Percentiles rank a stretch among this genome's conserved stretches.
Evolutionary conservation across 1,140 invertebrate genomes (phyloP).

Genomic region (Gryllus bimaculatus): DNA sequence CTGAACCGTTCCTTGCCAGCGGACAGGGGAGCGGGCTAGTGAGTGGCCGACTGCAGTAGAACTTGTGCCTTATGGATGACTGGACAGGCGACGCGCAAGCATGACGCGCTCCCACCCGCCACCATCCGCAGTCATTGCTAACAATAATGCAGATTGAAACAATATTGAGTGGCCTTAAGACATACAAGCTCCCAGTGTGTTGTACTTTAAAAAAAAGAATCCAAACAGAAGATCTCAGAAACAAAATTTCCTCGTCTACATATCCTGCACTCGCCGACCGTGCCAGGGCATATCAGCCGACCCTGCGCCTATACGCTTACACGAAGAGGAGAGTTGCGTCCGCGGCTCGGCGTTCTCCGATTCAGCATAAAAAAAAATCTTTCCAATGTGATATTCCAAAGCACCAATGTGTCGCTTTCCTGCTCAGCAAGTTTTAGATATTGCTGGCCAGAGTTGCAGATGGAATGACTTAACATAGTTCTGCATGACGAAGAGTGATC

Average conservation of each 20-base stretch:
- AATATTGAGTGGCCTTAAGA: conserved; percentile 4
- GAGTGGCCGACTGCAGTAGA: not conserved
- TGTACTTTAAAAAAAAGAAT: not conserved
- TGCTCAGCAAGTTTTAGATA: not conserved
- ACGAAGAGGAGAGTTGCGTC: not conserved
- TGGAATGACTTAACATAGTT: not conserved
- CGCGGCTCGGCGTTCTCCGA: not conserved
- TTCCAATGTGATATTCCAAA: conserved; percentile 18
- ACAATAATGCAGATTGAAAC: not conserved
- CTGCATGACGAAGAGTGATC: conserved; percentile 17
- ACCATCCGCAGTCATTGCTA: not conserved
- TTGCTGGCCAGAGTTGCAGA: conserved; percentile 2
- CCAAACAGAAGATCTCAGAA: not conserved
- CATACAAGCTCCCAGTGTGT: not conserved
- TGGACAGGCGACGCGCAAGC: not conserved
- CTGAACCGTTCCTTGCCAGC: not conserved
- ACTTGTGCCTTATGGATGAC: conserved; percentile 1
- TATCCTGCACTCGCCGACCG: not conserved
- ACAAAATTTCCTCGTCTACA: not conserved
- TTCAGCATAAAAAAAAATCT: not conserved
- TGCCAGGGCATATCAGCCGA: not conserved
- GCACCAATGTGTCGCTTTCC: conserved; percentile 11
- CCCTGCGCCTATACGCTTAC: not conserved
- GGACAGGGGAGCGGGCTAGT: not conserved
- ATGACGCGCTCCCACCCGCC: not conserved